A percentile compares a stretch with the other conserved stretches of the same genome.
Evolutionary conservation across 2,113 vertebrate genomes (phyloP).

Genomic region (Ellobius talpinus): DNA sequence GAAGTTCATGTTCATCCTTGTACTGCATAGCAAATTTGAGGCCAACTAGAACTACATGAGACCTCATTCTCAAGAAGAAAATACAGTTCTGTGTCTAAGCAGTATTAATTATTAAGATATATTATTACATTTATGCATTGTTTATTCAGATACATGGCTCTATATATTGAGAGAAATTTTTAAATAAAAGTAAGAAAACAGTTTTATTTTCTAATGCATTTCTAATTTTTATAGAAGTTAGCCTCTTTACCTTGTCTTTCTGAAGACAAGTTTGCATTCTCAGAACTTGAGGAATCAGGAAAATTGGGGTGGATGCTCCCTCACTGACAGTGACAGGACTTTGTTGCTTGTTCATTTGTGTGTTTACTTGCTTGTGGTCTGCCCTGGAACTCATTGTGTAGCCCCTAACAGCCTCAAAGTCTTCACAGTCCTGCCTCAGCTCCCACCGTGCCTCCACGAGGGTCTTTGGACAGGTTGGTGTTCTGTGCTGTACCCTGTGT

Average conservation of each 20-base stretch:
- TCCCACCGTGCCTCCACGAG: background rate
- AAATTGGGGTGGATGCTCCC: background rate
- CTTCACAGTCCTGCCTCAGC: background rate
- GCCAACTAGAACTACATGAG: background rate
- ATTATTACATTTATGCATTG: background rate
- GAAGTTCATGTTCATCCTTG: background rate
- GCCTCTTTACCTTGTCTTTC: constrained; percentile 58
- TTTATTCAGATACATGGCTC: constrained; percentile 17
- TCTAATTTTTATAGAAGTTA: constrained; percentile 57
- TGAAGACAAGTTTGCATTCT: constrained; percentile 32
- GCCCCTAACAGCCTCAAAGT: background rate
- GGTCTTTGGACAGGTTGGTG: background rate
- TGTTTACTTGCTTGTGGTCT: background rate
- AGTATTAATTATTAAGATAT: constrained; percentile 46
- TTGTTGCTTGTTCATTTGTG: background rate
- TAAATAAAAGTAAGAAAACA: background rate
- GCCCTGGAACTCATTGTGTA: background rate
- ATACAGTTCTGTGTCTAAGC: constrained; percentile 34
- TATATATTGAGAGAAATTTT: background rate
- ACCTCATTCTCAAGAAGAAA: background rate
- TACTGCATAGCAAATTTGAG: background rate
- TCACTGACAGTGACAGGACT: background rate
- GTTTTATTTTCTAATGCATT: constrained; percentile 29
- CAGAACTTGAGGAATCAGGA: constrained; percentile 37
- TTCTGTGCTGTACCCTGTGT: background rate